These are phyloP conservation scores for Cotesia congregata DNA, from an alignment of 2,888 invertebrate genomes.

Conservation along the genomic window DNA sequence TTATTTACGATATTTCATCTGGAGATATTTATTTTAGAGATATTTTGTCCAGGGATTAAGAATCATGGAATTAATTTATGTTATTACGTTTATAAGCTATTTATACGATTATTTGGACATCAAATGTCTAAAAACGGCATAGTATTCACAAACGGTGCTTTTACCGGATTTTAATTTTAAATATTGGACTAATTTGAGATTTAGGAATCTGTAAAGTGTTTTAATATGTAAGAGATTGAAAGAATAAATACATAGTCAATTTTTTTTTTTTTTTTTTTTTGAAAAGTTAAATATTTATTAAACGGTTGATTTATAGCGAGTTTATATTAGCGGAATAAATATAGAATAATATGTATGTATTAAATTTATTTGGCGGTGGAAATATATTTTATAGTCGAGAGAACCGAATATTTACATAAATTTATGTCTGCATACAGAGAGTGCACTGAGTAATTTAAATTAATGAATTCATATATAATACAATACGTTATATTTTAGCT, in stretches of 20 bases:
- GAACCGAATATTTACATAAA: not conserved
- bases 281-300: not conserved
- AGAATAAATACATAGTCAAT: slow-evolving; percentile 72
- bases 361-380: not conserved
- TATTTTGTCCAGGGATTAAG: too few relatives aligned
- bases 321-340: slow-evolving; percentile 9
- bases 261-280: not conserved
- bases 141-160: too few relatives aligned
- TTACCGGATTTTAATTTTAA: too few relatives aligned
- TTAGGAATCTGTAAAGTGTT: too few relatives aligned
- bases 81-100: too few relatives aligned
- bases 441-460: not conserved
- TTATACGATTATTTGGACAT: too few relatives aligned
- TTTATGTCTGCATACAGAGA: not conserved
- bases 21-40: too few relatives aligned
- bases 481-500: not conserved
- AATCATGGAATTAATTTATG: too few relatives aligned
- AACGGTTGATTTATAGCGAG: not conserved
- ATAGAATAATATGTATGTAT: not conserved
- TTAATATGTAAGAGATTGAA: too few relatives aligned
- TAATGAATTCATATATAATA: not conserved
- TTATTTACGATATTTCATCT: too few relatives aligned
- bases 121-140: too few relatives aligned
- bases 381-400: not conserved
- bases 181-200: too few relatives aligned